Percentiles rank a stretch among this genome's conserved stretches.
Evolutionary conservation across 2,113 vertebrate genomes (phyloP).

Genomic region (Etia nguti): DNA sequence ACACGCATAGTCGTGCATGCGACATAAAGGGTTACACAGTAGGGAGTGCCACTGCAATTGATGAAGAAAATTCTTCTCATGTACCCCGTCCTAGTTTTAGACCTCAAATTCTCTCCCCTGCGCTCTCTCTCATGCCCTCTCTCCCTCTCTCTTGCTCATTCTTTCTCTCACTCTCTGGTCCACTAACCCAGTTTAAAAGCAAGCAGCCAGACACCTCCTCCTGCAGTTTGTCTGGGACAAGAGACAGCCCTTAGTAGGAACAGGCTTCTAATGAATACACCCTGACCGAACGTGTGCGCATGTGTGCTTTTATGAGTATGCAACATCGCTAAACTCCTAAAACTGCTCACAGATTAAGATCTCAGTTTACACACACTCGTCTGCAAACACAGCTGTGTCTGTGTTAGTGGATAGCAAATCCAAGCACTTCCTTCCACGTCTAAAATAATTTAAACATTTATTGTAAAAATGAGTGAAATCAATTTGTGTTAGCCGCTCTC

Average conservation of each 20-base stretch:
- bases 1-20: neutral
- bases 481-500: neutral
- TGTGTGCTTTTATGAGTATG: neutral
- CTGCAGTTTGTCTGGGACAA: conserved; percentile 64
- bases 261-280: conserved; percentile 61
- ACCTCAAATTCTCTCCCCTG: conserved; percentile 30
- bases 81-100: conserved; percentile 64
- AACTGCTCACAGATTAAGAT: conserved; percentile 19
- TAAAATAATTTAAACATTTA: neutral
- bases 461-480: neutral
- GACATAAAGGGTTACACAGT: conserved; percentile 46
- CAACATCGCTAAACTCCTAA: neutral
- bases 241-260: conserved; percentile 62
- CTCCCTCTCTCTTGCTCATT: conserved; percentile 13
- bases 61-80: conserved; percentile 57
- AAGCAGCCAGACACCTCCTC: conserved; percentile 64
- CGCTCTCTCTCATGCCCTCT: conserved; percentile 10
- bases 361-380: neutral
- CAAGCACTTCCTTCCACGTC: neutral
- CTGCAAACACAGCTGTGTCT: conserved; percentile 13
- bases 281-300: conserved; percentile 26
- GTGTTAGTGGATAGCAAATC: neutral
- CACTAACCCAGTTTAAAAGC: conserved; percentile 75
- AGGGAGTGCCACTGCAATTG: conserved; percentile 43
- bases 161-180: conserved; percentile 57